Evolutionary conservation across 2,797 vertebrate genomes (phyloP), one percentile per base, ranked within the genome.

Genomic region (Argyrosomus regius): DNA sequence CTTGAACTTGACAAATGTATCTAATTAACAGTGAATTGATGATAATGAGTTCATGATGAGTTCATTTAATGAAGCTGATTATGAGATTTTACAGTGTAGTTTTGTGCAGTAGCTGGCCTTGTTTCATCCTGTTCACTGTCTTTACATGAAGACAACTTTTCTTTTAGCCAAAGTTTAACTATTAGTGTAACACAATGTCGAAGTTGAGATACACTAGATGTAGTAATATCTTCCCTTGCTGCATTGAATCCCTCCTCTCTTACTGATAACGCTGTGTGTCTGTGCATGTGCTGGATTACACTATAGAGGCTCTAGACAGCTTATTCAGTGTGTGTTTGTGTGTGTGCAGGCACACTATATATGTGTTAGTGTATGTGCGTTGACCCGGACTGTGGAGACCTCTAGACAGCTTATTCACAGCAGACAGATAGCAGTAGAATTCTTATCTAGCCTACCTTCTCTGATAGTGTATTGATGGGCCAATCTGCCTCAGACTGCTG

Each of bases 391-490:
- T 81, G 88, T 81, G 77, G 79, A 90, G 90, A 92, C 90, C 89
- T 91, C 82, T 78, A 88, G 93, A 92, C 90, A 92, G 90, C 92
- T 93, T 94, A 92, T 92, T 93, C 90, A 87, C 89, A 73, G 85
- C 84, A 86, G 87, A 93, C 89, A 88, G 92, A 92, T 91, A 91
- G 90, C 89, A 92, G 88, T 83, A 88, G 82, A 91, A 91, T 72
- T 87, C 89, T 91, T 94, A 93, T 93, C 91, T 86, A 31, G 68
- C 77, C 62, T 86, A 83, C 87, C 84, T 91, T 84, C 88, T 93
- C 90, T 87, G 92, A 94, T 93, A 91, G 82, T 92, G 89, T 92
- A 92, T 93, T 94, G 93, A 94, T 92, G 91, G 89, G 84, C 87
- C 87, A 92, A 91, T 93, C 90, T 85, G 86, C 80, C 88, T 85